Conservation (phyloP, 2,797 vertebrate species). For the Steatocranus sp. region DNA sequence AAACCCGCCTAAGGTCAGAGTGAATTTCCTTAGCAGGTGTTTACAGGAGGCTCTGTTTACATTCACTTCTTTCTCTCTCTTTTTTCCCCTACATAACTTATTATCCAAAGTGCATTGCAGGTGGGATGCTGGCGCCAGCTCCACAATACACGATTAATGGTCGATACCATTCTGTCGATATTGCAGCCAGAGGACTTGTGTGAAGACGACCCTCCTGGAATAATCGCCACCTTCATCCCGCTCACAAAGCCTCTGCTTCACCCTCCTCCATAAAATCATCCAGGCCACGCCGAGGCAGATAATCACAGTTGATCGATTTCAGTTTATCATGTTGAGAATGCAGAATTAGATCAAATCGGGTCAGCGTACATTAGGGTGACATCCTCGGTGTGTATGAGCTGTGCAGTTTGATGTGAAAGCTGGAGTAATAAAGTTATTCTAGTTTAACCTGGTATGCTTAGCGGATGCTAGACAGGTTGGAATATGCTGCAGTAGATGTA, state of each 20-base stretch:
- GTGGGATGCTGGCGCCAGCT: not conserved
- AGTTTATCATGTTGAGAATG: constrained; percentile 39
- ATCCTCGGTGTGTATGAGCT: not conserved
- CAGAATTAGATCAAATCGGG: constrained; percentile 29
- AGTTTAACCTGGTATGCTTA: not conserved
- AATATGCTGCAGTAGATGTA: not conserved
- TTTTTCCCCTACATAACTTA: not conserved
- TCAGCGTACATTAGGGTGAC: not conserved
- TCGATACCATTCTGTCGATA: constrained; percentile 31
- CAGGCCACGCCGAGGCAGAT: constrained; percentile 7
- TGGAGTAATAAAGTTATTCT: not conserved
- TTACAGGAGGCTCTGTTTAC: constrained; percentile 8
- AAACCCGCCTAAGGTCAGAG: not conserved
- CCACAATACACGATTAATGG: constrained; percentile 17
- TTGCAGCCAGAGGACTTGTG: constrained; percentile 28
- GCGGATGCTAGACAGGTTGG: not conserved
- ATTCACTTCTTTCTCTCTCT: not conserved
- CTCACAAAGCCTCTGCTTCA: constrained; percentile 12
- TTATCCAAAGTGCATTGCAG: constrained; percentile 29
- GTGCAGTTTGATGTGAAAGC: not conserved
- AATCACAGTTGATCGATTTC: constrained; percentile 45
- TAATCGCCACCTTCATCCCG: constrained; percentile 27
- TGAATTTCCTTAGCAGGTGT: constrained; percentile 21
- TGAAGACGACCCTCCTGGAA: constrained; percentile 22
- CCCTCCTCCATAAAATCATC: constrained; percentile 12